Base-by-base conservation (phyloP, 1,140 invertebrate species). In the Brachionus plicatilis region DNA sequence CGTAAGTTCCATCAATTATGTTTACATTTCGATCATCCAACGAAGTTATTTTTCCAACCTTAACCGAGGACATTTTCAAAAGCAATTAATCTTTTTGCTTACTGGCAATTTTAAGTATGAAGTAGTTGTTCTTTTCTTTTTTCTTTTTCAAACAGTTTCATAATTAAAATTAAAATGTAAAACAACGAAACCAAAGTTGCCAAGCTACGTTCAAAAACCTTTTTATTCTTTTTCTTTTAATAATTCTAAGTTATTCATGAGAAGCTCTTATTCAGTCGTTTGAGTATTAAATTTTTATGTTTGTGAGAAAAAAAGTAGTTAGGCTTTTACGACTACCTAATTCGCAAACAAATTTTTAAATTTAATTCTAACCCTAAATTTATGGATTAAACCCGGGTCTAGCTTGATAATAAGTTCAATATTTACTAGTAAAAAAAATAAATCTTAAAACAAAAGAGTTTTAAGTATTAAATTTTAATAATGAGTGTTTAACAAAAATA, bases 1-100 rank as follows among this genome's bases (percentile, higher is more conserved):
- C 82, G 20, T 83, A 83, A 27, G 82, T 72, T 11, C 82, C 82
- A 56, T 83, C 82, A n/a, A 68, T 83, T 29, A 50, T 33, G 12
- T 83, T 83, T 29, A 33, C 7, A 50, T 37, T 27, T 29, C 82
- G 33, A 70, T 83, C 65, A 5, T 27, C 47, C 29, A 47, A n/a
- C 11, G 29, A 41, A 17, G 14, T 3, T 14, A 83, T 83, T 83
- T 72, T 83, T 14, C 68, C 68, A 20, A 72, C 68, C 43, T 72
- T 72, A 43, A 20, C n/a, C 17, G n/a, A 37, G 29, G 68, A 41
- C 68, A 72, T 72, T 41, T 68, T 72, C 43, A 20, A 20, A 9
- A 43, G 43, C 41, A 9, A 72, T 60, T 60, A 20, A 9, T 6
- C 53, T 24, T 60, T 60, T 60, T 60, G 14, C 17, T 60, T 60